These are phyloP conservation scores for Ectropis crepuscularia DNA, from an alignment of 2,888 invertebrate genomes.

Conservation along the genomic window DNA sequence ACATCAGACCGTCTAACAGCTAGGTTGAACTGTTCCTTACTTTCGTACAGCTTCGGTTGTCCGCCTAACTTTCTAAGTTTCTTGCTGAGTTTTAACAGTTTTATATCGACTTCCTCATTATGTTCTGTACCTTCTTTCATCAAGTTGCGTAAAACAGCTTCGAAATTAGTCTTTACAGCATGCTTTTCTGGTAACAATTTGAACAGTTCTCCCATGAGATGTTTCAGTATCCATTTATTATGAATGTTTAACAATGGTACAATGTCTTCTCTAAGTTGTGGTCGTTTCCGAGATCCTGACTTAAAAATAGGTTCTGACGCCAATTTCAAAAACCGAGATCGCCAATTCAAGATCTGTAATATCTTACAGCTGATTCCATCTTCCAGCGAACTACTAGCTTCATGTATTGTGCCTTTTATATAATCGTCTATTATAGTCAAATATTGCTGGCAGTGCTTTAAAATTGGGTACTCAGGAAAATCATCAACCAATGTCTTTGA, in stretches of 20 bases:
- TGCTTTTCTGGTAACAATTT: slow-evolving; percentile 49
- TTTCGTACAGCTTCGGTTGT: slow-evolving; percentile 68
- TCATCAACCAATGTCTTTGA: slow-evolving; percentile 74
- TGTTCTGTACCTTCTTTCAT: slow-evolving; percentile 47
- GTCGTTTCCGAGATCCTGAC: slow-evolving; percentile 60
- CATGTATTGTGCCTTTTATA: slow-evolving; percentile 65
- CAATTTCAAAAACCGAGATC: slow-evolving; percentile 73
- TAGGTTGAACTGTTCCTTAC: slow-evolving; percentile 58
- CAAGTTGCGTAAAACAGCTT: slow-evolving; percentile 24
- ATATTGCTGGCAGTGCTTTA: slow-evolving; percentile 81
- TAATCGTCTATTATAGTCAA: slow-evolving; percentile 73
- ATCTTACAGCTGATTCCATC: slow-evolving; percentile 69
- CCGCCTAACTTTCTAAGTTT: slow-evolving; percentile 70
- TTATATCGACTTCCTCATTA: slow-evolving; percentile 54
- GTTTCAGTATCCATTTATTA: slow-evolving; percentile 90
- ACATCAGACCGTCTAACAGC: slow-evolving; percentile 52
- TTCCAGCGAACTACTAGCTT: slow-evolving; percentile 54
- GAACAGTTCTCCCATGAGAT: slow-evolving; percentile 73
- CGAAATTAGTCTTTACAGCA: slow-evolving; percentile 47
- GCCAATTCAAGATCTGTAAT: slow-evolving; percentile 82
- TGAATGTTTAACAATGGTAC: slow-evolving; percentile 87
- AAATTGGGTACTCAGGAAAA: slow-evolving; percentile 81
- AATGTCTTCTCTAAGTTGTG: slow-evolving; percentile 78
- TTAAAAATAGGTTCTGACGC: slow-evolving; percentile 68
- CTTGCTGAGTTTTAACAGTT: slow-evolving; percentile 65